Evolutionary conservation across 2,888 invertebrate genomes (phyloP).

Genomic region (Colletes collaris): DNA sequence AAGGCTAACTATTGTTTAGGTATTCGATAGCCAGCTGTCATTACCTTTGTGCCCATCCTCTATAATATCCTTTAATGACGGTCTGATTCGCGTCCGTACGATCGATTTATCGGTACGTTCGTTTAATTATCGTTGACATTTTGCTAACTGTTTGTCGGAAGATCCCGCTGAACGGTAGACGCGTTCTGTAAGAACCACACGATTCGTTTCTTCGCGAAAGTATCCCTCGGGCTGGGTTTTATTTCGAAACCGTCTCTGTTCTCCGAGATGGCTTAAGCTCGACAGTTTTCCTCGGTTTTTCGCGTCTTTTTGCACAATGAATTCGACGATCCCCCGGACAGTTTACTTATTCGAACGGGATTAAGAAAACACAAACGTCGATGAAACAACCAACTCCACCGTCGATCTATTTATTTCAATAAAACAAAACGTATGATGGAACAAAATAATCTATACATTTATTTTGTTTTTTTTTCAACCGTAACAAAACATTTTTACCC

Average conservation of each 20-base stretch:
- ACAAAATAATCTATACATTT: too few relatives aligned
- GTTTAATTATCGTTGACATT: not conserved
- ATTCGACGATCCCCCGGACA: not conserved
- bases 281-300: not conserved
- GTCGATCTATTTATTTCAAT: conserved; percentile 27
- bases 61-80: not conserved
- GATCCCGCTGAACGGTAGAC: not conserved
- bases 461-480: too few relatives aligned
- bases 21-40: not conserved
- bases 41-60: conserved; percentile 13
- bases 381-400: not conserved
- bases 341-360: not conserved
- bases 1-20: conserved; percentile 11
- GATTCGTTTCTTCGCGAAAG: conserved; percentile 17
- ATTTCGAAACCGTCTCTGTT: conserved; percentile 6
- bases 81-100: not conserved
- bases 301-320: not conserved
- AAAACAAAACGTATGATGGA: not conserved
- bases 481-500: too few relatives aligned
- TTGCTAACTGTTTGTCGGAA: not conserved
- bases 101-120: not conserved
- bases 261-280: not conserved
- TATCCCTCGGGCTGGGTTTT: conserved; percentile 15
- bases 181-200: conserved; percentile 18
- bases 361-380: not conserved